Conservation (phyloP, 2,888 invertebrate genomes). For the Clunio marinus region DNA sequence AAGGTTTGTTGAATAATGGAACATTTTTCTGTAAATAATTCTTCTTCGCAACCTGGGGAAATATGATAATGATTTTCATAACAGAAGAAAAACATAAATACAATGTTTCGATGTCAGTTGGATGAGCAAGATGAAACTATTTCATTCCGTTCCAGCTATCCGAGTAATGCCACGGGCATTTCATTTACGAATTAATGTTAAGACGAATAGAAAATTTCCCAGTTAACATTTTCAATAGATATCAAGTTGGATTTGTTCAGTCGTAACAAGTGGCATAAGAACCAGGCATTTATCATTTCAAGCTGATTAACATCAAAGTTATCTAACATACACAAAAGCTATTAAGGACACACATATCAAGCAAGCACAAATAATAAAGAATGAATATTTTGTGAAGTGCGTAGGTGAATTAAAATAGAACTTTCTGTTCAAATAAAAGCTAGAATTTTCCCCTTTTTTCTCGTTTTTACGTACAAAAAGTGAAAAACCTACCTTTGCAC, state of each 20-base stretch:
- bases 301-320: neutral
- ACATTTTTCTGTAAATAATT: neutral
- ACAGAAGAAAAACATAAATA: neutral
- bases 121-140: neutral
- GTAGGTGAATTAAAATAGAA: no score
- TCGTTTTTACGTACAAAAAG: neutral
- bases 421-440: neutral
- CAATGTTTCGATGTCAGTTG: neutral
- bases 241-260: neutral
- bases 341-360: neutral
- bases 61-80: neutral
- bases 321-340: neutral
- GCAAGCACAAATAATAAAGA: neutral
- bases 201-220: no score
- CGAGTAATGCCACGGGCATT: neutral
- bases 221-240: neutral
- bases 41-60: neutral
- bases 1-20: no score
- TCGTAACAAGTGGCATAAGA: no score
- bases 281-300: neutral
- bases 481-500: conserved; percentile 1
- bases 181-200: neutral
- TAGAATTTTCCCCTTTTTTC: neutral
- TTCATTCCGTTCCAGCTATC: neutral
- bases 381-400: neutral